A percentile compares a stretch with the other conserved stretches of the same genome.
These are phyloP conservation scores for Grus americana DNA, from an alignment of 2,113 vertebrate genomes.

Conservation along the genomic window DNA sequence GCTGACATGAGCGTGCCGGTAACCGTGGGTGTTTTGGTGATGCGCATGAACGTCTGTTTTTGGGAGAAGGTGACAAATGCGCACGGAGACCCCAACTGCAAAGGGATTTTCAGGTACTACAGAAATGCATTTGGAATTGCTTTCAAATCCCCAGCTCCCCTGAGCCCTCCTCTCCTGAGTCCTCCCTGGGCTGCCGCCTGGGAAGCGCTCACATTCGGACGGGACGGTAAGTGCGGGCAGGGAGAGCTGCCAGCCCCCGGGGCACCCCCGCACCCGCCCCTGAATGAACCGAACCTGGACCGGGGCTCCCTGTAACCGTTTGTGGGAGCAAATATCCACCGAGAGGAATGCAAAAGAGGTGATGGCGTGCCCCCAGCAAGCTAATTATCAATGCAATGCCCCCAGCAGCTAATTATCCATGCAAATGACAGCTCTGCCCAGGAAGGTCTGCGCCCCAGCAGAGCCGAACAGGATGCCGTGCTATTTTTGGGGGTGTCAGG, in stretches of 20 bases:
- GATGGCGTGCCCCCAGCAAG: neutral
- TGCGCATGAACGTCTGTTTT: too few species aligned
- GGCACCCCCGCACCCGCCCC: neutral
- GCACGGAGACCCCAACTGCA: too few species aligned
- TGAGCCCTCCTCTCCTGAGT: neutral
- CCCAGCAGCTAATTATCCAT: neutral
- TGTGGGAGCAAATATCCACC: neutral
- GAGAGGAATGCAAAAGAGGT: too few species aligned
- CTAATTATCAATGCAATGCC: neutral
- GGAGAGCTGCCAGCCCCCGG: neutral
- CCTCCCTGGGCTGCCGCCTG: neutral
- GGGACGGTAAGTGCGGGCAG: neutral
- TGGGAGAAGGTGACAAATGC: neutral
- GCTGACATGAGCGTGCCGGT: rapidly evolving
- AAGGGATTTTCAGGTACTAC: too few species aligned
- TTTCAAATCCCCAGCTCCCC: neutral
- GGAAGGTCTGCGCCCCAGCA: neutral
- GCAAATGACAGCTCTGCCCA: neutral
- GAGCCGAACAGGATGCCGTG: neutral
- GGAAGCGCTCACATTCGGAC: neutral
- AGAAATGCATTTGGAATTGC: neutral
- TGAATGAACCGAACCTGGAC: neutral
- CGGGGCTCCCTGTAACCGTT: neutral
- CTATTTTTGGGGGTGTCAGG: neutral
- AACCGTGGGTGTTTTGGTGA: neutral